These are phyloP conservation scores for Mesitornis unicolor DNA, from an alignment of 2,113 vertebrate genomes.

Conservation along the genomic window DNA sequence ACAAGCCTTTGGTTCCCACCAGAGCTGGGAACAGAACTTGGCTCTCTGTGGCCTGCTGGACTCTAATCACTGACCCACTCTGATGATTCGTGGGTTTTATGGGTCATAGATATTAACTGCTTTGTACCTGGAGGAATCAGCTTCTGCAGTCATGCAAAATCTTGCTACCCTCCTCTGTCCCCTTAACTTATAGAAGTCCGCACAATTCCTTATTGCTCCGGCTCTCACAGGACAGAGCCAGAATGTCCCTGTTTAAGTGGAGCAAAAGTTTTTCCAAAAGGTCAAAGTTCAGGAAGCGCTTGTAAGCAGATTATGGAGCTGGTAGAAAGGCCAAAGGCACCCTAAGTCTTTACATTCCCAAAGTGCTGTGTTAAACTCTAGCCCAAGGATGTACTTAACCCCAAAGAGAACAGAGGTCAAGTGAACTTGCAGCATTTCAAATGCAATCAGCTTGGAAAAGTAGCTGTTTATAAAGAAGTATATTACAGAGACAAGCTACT, in stretches of 20 bases:
- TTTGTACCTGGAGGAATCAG: neutral
- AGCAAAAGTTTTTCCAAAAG: slow-evolving; percentile 52
- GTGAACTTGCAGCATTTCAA: slow-evolving; percentile 60
- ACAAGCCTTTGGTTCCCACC: neutral
- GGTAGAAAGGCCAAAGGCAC: slow-evolving; percentile 54
- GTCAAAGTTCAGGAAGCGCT: slow-evolving; percentile 37
- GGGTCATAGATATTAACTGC: neutral
- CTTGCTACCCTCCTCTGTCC: neutral
- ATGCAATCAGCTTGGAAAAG: slow-evolving; percentile 40
- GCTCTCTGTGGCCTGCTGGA: neutral
- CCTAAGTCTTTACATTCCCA: slow-evolving; percentile 58
- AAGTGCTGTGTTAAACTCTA: slow-evolving; percentile 53
- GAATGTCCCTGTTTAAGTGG: slow-evolving; percentile 26
- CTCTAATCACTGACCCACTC: neutral
- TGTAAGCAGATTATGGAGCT: slow-evolving; percentile 57
- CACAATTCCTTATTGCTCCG: neutral
- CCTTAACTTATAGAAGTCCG: neutral
- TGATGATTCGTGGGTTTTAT: neutral
- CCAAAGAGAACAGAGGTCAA: slow-evolving; percentile 55
- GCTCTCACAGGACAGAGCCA: slow-evolving; percentile 26
- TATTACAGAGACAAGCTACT: slow-evolving; percentile 17
- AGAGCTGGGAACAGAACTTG: neutral
- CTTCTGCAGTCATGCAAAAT: neutral
- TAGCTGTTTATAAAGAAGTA: slow-evolving; percentile 40
- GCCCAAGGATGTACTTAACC: slow-evolving; percentile 68